phyloP scores from a whole-genome alignment of 2,797 vertebrate genomes.

The Coluber constrictor region DNA sequence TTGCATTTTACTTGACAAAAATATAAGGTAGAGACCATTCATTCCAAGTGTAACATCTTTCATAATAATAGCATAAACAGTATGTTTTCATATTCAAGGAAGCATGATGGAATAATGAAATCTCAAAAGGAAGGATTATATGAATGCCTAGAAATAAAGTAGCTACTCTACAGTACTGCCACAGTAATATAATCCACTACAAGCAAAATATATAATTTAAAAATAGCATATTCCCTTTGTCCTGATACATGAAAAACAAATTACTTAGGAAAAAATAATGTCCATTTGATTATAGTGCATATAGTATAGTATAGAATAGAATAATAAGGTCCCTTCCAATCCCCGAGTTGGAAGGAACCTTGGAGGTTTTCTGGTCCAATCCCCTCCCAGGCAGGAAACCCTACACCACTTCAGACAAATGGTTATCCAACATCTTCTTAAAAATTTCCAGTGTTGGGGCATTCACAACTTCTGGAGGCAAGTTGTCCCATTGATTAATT shows the following conservation, averaged over 20 bases:
- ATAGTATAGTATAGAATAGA: too few relatives aligned
- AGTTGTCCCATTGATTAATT: too few relatives aligned
- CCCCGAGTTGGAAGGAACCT: too few relatives aligned
- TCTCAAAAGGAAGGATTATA: not conserved
- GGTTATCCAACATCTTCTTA: too few relatives aligned
- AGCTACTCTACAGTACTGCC: not conserved
- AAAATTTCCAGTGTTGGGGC: too few relatives aligned
- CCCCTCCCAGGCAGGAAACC: too few relatives aligned
- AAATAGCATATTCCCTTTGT: not conserved
- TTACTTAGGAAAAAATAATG: constrained; percentile 15
- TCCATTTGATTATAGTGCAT: not conserved
- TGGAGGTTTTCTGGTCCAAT: too few relatives aligned
- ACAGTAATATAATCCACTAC: not conserved
- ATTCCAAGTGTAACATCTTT: not conserved
- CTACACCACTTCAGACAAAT: too few relatives aligned
- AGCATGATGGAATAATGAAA: not conserved
- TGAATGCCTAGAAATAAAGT: not conserved
- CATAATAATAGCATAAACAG: not conserved
- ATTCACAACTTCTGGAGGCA: too few relatives aligned
- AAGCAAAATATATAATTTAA: not conserved
- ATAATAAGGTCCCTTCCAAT: too few relatives aligned
- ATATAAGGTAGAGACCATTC: not conserved
- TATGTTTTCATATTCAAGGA: not conserved
- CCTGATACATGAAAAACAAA: not conserved
- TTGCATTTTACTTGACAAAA: not conserved